A percentile compares a stretch with the other conserved stretches of the same genome.
These are phyloP conservation scores for Sphecodes monilicornis DNA, from an alignment of 2,888 invertebrate genomes.

Conservation along the genomic window DNA sequence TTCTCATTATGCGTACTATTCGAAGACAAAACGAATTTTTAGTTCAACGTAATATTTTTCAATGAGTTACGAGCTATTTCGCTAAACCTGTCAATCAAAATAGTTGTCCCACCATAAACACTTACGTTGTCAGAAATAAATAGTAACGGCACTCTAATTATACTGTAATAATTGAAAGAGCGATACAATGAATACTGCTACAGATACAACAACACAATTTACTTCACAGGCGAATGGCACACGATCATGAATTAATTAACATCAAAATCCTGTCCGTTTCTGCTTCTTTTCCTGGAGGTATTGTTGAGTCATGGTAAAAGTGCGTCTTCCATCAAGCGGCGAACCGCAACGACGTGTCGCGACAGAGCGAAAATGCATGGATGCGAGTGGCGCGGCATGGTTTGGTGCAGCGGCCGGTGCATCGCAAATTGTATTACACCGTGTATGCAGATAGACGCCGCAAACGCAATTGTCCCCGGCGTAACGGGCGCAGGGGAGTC, in stretches of 20 bases:
- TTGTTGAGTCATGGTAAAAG: constrained; percentile 63
- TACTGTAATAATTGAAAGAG: too few relatives aligned
- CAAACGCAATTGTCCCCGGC: constrained; percentile 80
- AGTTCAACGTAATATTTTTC: too few relatives aligned
- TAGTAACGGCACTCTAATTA: too few relatives aligned
- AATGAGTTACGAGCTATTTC: neutral
- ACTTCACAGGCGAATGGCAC: too few relatives aligned
- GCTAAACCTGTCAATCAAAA: neutral
- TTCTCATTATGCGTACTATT: too few relatives aligned
- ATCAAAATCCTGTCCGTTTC: neutral
- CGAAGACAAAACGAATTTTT: too few relatives aligned
- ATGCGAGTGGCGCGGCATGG: neutral
- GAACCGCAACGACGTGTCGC: constrained; percentile 77
- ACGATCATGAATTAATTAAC: neutral
- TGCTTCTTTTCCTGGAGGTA: neutral
- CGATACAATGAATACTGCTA: too few relatives aligned
- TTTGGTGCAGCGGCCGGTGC: constrained; percentile 31
- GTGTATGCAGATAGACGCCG: constrained; percentile 72
- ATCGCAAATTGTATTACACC: constrained; percentile 71
- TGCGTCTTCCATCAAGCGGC: constrained; percentile 80
- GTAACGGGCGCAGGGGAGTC: constrained; percentile 22
- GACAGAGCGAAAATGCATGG: constrained; percentile 30
- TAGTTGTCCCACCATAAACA: neutral
- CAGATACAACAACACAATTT: too few relatives aligned
- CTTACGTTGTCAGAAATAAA: too few relatives aligned